These are phyloP conservation scores for Schizopygopsis malacanthus DNA, from an alignment of 2,797 vertebrate genomes.

Conservation along the genomic window DNA sequence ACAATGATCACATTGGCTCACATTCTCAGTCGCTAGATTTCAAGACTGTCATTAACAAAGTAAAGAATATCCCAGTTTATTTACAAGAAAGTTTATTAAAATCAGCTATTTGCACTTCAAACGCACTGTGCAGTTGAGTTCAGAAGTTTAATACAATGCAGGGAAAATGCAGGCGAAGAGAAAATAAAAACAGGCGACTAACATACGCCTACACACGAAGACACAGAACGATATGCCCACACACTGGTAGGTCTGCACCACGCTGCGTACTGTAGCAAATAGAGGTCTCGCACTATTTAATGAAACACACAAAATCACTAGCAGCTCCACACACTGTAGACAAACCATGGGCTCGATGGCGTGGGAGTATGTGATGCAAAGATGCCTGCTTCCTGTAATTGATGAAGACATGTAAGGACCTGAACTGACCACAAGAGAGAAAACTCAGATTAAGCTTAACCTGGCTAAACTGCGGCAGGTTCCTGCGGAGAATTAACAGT, in stretches of 20 bases:
- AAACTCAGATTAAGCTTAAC: slow-evolving; percentile 19
- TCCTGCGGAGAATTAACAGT: neutral
- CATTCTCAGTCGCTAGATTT: neutral
- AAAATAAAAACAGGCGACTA: slow-evolving; percentile 36
- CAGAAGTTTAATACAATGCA: slow-evolving; percentile 1
- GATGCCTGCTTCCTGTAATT: slow-evolving; percentile 13
- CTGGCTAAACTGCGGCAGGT: neutral
- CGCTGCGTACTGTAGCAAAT: slow-evolving; percentile 15
- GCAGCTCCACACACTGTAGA: slow-evolving; percentile 22
- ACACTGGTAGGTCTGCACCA: slow-evolving; percentile 26
- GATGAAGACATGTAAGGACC: slow-evolving; percentile 18
- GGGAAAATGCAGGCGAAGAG: slow-evolving; percentile 20
- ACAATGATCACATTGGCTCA: neutral
- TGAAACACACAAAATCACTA: slow-evolving; percentile 33
- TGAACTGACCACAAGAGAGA: slow-evolving; percentile 26
- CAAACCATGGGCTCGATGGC: neutral
- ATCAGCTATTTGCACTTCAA: neutral
- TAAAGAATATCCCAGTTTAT: neutral
- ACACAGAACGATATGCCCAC: slow-evolving; percentile 37
- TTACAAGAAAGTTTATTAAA: neutral
- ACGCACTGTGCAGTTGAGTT: neutral
- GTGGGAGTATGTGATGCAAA: slow-evolving; percentile 25
- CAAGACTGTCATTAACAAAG: neutral
- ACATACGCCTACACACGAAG: slow-evolving; percentile 32
- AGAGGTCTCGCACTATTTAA: slow-evolving; percentile 33